These are phyloP conservation scores for Lineus longissimus DNA, from an alignment of 1,140 invertebrate genomes.

Conservation along the genomic window DNA sequence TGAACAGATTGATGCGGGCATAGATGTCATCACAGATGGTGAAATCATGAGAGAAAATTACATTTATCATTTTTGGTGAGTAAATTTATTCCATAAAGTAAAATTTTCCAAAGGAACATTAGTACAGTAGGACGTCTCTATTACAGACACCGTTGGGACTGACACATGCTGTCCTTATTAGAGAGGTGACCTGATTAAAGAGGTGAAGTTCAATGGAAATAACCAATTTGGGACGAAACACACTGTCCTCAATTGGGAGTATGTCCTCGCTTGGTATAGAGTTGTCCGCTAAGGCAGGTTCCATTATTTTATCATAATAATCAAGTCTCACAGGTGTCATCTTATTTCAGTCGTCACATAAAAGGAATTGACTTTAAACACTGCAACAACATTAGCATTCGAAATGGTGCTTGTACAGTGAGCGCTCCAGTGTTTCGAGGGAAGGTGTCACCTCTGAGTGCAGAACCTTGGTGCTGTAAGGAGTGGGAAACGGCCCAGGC, in stretches of 20 bases:
- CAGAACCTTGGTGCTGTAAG: background rate
- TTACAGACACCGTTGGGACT: no score
- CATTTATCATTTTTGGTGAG: conserved; percentile 10
- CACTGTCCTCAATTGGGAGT: no score
- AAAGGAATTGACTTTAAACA: background rate
- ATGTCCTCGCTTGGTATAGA: no score
- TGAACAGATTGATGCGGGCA: background rate
- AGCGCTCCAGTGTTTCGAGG: background rate
- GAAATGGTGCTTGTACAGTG: background rate
- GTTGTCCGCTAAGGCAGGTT: no score
- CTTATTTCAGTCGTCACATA: conserved; percentile 3
- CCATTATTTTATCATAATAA: no score
- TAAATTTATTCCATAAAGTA: background rate
- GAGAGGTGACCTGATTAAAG: no score
- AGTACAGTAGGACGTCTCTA: no score
- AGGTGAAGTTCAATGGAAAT: no score
- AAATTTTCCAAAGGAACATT: background rate
- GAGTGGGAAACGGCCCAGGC: conserved; percentile 6
- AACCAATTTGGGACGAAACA: no score
- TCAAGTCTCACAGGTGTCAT: no score
- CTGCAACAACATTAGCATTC: background rate
- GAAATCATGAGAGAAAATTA: conserved; percentile 11
- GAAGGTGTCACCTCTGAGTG: background rate
- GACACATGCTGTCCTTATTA: no score
- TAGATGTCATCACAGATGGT: conserved; percentile 11